Base-by-base conservation (phyloP, 2,888 invertebrate genomes). In the Idaea aversata region DNA sequence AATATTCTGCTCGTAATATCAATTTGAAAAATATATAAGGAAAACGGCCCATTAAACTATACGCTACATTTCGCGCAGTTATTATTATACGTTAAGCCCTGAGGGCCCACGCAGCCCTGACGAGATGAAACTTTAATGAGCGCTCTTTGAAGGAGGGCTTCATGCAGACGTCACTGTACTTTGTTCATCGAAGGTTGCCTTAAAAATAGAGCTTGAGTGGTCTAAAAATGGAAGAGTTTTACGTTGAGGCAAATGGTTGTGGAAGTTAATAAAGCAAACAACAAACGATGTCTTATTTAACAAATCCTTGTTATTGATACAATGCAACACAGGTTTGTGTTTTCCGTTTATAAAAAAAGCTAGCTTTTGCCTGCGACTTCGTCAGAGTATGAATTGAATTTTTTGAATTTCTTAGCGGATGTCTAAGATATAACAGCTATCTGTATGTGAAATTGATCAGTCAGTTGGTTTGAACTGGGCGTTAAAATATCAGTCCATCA, bases 61-160 rank as follows among this genome's bases (percentile, higher is more conserved):
- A 47, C 47, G 47, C 10, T 38, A 38, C 38, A 38, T 38, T 38
- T 5, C 38, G 38, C 38, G 38, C 38, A 10, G 10, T 38, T 6
- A 38, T 10, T 38, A 38, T 47, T 3, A 47, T 47, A 47, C 13
- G 7, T 13, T 10, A 10, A 10, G 47, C 47, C 47, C 61, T 38
- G 64, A 63, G 69, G 70, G 65, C 68, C 7, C 7, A 7, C 4
- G 65, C 61, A 64, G 70, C 73, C 73, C 72, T 71, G 47, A 59
- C 15, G 68, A 70, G 72, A 75, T 76, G 73, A 73, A 76, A 75
- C 68, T 73, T 73, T 73, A 73, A 76, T 76, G 72, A 72, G 72
- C 64, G 61, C 66, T 70, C 65, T 69, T 70, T 62, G 67, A 65
- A 71, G 69, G 69, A 69, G 71, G 65, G 67, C 64, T 65, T 62